These are phyloP conservation scores for Halcyon senegalensis DNA, from an alignment of 2,113 vertebrate genomes.

Conservation along the genomic window DNA sequence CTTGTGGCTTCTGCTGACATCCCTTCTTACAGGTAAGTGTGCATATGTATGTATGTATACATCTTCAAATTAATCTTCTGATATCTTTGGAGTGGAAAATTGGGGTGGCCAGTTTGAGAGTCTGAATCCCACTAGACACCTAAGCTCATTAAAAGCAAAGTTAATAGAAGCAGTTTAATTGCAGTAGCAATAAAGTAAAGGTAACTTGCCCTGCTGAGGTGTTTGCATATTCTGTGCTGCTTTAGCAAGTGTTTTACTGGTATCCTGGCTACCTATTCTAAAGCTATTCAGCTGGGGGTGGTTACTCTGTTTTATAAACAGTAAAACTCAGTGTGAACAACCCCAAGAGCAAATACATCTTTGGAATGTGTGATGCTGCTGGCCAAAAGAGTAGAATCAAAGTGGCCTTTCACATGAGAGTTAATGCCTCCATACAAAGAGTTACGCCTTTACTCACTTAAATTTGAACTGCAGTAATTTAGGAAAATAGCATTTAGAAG, in stretches of 20 bases:
- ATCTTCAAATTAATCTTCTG: not conserved
- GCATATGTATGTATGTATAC: not conserved
- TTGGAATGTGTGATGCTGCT: not conserved
- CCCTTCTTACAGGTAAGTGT: not conserved
- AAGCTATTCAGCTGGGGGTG: not conserved
- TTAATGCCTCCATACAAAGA: not conserved
- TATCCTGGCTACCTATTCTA: not conserved
- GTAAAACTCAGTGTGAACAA: not conserved
- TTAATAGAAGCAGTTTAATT: not conserved
- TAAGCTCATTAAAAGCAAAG: not conserved
- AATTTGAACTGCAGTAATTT: not conserved
- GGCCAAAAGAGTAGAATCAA: not conserved
- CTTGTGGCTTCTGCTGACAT: not conserved
- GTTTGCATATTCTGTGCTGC: not conserved
- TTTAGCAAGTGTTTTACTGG: not conserved
- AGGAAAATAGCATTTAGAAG: not conserved
- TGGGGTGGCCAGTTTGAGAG: not conserved
- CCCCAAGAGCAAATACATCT: not conserved
- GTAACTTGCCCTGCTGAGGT: not conserved
- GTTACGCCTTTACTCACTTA: not conserved
- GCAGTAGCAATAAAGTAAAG: not conserved
- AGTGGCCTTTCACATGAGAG: not conserved
- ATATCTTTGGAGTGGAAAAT: not conserved
- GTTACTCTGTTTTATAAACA: not conserved
- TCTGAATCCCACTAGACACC: not conserved